Evolutionary conservation across 2,888 invertebrate species (phyloP).

Genomic region (Dysmachus trigonus): DNA sequence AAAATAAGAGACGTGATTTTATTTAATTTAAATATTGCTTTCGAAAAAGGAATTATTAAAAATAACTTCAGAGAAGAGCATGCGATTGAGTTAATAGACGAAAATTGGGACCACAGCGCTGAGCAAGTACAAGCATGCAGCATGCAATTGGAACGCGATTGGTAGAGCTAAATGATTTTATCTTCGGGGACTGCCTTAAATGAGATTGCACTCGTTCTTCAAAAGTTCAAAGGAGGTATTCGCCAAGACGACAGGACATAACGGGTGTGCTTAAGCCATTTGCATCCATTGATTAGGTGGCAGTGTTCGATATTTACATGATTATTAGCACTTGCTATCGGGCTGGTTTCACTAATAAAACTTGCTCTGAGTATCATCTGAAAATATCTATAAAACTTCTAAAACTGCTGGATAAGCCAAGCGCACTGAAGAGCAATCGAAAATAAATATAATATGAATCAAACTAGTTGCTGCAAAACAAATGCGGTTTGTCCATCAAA

Average conservation of each 20-base stretch:
- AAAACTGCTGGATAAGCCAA: conserved; percentile 16
- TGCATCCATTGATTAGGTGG: neutral
- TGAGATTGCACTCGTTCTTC: neutral
- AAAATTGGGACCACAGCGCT: neutral
- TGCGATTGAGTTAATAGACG: neutral
- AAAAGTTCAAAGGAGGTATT: neutral
- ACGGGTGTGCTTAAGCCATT: neutral
- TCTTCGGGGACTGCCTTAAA: neutral
- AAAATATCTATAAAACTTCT: conserved; percentile 14
- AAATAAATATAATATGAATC: conserved; percentile 8
- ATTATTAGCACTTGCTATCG: neutral
- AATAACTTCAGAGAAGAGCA: conserved; percentile 16
- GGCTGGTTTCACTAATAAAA: neutral
- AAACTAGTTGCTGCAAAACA: conserved; percentile 6
- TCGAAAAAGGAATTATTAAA: neutral
- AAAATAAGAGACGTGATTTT: neutral
- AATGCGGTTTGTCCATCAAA: conserved; percentile 17
- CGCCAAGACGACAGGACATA: neutral
- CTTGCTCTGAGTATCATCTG: neutral
- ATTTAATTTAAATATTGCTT: neutral
- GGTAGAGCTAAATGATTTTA: neutral
- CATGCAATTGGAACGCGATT: conserved; percentile 9
- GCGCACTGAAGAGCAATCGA: conserved; percentile 19
- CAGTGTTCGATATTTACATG: conserved; percentile 16
- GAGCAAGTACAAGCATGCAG: conserved; percentile 26